Evolutionary conservation across 2,113 vertebrate genomes (phyloP).

Genomic region (Sinocyclocheilus maitianheensis): DNA sequence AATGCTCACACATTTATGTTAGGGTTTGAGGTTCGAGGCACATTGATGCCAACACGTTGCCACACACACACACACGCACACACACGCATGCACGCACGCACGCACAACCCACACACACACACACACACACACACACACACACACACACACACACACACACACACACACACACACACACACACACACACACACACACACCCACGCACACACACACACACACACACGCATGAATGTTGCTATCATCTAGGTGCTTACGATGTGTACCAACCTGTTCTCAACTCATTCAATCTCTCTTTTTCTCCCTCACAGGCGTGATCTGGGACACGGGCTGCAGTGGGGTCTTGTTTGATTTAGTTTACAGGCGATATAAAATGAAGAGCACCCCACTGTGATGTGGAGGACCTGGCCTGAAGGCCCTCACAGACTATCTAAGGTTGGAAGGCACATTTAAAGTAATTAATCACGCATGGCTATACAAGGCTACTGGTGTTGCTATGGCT

Average conservation of each 20-base stretch:
- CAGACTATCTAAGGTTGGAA: slow-evolving; percentile 74
- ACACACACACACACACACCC: not conserved
- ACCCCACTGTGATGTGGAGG: slow-evolving; percentile 68
- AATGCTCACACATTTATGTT: not conserved
- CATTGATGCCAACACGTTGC: slow-evolving; percentile 28
- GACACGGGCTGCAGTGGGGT: slow-evolving; percentile 57
- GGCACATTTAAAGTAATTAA: slow-evolving; percentile 86
- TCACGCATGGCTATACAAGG: slow-evolving; percentile 73
- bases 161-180: too few species aligned
- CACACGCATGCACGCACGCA: not conserved
- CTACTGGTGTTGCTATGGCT: slow-evolving; percentile 43
- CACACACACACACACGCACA: not conserved
- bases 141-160: not conserved
- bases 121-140: not conserved
- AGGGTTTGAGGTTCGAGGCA: slow-evolving; percentile 32
- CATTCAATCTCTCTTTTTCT: not conserved
- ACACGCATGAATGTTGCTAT: not conserved
- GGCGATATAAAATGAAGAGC: slow-evolving; percentile 72
- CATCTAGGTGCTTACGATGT: not conserved
- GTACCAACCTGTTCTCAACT: not conserved
- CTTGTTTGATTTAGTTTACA: slow-evolving; percentile 83
- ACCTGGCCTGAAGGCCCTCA: slow-evolving; percentile 71
- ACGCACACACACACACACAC: not conserved
- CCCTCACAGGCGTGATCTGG: slow-evolving; percentile 43
- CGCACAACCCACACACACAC: not conserved